These are phyloP conservation scores for Nothoprocta perdicaria DNA, from an alignment of 2,113 vertebrate species.

Conservation along the genomic window DNA sequence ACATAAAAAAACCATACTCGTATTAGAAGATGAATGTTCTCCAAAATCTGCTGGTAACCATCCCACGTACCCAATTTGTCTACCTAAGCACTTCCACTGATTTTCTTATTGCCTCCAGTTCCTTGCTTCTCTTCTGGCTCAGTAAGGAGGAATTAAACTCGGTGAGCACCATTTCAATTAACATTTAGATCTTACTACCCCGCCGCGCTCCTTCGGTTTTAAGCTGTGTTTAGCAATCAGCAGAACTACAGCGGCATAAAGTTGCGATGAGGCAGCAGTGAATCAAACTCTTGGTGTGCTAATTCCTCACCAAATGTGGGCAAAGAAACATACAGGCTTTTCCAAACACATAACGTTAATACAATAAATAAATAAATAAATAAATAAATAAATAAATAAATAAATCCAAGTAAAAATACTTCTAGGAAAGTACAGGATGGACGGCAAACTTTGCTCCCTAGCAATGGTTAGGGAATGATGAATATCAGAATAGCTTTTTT, in stretches of 20 bases:
- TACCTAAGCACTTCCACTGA: not conserved
- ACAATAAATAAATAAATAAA: not conserved
- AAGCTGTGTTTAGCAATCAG: conserved; percentile 1
- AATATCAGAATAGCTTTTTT: not conserved
- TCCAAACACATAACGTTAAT: not conserved
- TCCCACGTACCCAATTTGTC: not conserved
- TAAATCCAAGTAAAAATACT: not conserved
- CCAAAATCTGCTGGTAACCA: conserved; percentile 21
- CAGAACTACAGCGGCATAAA: not conserved
- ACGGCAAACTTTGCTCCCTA: not conserved
- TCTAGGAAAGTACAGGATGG: not conserved
- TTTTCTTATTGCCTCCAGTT: not conserved
- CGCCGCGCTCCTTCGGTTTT: not conserved
- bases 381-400: not conserved
- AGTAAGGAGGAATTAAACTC: conserved; percentile 28
- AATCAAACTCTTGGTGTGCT: not conserved
- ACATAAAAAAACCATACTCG: not conserved
- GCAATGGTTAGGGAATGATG: not conserved
- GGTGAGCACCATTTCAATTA: conserved; percentile 29
- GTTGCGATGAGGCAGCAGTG: not conserved
- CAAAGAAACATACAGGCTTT: not conserved
- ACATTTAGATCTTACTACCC: conserved; percentile 23
- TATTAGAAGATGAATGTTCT: not conserved
- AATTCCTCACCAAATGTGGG: conserved; percentile 16
- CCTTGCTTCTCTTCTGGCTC: not conserved